phyloP scores from a whole-genome alignment of 2,888 invertebrate genomes.

The Oasisia sp. region DNA sequence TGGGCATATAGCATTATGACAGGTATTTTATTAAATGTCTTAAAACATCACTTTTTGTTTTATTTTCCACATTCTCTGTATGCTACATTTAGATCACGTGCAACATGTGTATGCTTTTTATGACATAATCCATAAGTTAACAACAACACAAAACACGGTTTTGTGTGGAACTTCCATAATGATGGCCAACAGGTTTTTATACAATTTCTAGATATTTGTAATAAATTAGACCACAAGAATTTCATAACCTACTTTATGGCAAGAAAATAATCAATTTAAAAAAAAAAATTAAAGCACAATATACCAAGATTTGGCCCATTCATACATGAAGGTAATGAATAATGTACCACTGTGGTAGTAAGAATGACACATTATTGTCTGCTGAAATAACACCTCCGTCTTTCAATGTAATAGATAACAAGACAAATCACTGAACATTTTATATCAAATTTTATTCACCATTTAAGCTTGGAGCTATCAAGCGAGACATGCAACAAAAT shows the following conservation, averaged over 20 bases:
- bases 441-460: conserved; percentile 17
- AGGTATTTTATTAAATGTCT: neutral
- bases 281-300: too few species aligned
- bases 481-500: conserved; percentile 17
- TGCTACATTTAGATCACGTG: neutral
- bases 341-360: too few species aligned
- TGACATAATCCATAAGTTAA: neutral
- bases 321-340: too few species aligned
- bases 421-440: neutral
- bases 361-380: neutral
- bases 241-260: neutral
- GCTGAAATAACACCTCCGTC: neutral
- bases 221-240: neutral
- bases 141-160: too few species aligned
- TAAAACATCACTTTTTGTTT: neutral
- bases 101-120: neutral
- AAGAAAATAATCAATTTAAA: too few species aligned
- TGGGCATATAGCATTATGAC: neutral
- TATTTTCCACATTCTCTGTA: neutral
- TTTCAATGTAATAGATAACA: neutral
- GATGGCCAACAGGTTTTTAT: neutral
- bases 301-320: too few species aligned
- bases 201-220: neutral
- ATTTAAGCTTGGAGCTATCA: conserved; percentile 17
- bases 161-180: neutral